A percentile compares a stretch with the other conserved stretches of the same genome.
These are phyloP conservation scores for Tarsius wallacei DNA, from an alignment of 2,797 vertebrate genomes.

Conservation along the genomic window DNA sequence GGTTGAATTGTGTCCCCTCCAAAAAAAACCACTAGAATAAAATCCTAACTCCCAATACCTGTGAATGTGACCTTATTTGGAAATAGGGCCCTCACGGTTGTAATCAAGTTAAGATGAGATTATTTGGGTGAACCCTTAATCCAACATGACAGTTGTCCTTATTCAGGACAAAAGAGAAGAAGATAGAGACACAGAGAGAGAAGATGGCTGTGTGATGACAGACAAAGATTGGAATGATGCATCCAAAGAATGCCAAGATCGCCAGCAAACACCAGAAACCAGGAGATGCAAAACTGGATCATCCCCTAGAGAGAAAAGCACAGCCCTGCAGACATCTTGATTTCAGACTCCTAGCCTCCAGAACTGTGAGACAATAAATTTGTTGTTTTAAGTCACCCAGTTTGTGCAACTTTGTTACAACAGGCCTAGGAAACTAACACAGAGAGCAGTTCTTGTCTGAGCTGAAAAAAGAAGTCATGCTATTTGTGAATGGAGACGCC, in stretches of 20 bases:
- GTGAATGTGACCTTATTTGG: background rate
- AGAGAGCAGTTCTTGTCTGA: background rate
- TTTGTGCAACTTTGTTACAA: background rate
- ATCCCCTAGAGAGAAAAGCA: background rate
- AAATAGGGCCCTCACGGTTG: slow-evolving; percentile 21
- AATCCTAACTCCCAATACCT: background rate
- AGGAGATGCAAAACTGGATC: background rate
- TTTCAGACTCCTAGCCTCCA: background rate
- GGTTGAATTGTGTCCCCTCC: background rate
- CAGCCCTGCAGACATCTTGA: background rate
- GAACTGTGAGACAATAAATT: background rate
- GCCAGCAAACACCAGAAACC: background rate
- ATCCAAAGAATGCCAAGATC: background rate
- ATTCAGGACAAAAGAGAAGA: background rate
- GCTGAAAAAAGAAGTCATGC: background rate
- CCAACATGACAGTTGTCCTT: background rate
- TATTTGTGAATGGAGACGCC: background rate
- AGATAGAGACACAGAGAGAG: background rate
- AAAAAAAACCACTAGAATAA: background rate
- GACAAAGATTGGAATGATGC: background rate
- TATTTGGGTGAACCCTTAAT: background rate
- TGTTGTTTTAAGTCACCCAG: background rate
- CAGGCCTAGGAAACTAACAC: background rate
- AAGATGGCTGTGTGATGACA: background rate
- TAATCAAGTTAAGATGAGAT: slow-evolving; percentile 34